Evolutionary conservation across 1,140 invertebrate species (phyloP), one percentile per base, ranked within the genome.

Genomic region (Megalonaias nervosa): DNA sequence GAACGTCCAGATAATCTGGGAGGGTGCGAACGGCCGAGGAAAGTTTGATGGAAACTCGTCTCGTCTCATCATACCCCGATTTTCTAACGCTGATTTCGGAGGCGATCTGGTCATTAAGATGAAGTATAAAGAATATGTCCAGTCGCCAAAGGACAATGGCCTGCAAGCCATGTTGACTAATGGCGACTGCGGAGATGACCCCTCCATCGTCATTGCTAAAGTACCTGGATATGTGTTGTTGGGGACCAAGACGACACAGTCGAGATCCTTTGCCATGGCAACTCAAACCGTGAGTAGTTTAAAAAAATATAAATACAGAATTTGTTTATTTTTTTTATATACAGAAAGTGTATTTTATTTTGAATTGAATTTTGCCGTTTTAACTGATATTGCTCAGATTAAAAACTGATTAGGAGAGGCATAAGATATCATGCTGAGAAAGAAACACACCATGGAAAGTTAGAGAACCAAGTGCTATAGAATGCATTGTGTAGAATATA

Each of bases 121-220:
- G 2, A 75, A 76, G 38, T 84, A 79, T 67, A 78, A 77, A 12
- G 75, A 77, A 55, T 81, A 74, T 74, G 68, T 64, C n/a, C 65
- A 81, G 61, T 74, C 74, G 19, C 1, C 55, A 1, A 62, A 69
- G n/a, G 68, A 60, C 23, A 21, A 68, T 14, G 15, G 68, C 16
- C 48, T 77, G 13, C 79, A 85, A 73, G 82, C 79, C 4, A 31
- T 86, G 65, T 55, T 86, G 1, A 79, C 81, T 16, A 86, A 86
- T 69, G 84, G 82, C 6, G 82, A 84, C 68, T 86, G 84, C 55
- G 74, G 72, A 21, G 71, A 79, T 60, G 71, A 79, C 15, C 67
- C 77, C n/a, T 84, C 84, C 0, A 74, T 86, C 21, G 74, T 77
- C 67, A 75, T 86, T 23, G 83, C 64, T 1, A 79, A 77, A 57